These are phyloP conservation scores for Aspidiotus rigidus DNA, from an alignment of 2,888 invertebrate species.

Conservation along the genomic window DNA sequence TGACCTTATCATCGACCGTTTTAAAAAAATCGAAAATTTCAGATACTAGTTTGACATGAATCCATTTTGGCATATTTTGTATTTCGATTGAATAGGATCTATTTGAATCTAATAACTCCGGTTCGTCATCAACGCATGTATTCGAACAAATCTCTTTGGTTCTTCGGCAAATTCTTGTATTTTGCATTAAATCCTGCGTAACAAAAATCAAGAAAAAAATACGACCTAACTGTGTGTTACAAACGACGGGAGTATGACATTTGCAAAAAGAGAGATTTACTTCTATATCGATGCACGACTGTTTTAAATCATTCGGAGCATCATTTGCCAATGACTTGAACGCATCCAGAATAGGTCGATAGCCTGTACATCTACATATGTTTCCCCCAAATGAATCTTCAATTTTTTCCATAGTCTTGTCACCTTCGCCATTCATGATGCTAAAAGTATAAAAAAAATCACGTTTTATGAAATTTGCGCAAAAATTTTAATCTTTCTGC, in stretches of 20 bases:
- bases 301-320: conserved; percentile 42
- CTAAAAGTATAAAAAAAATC: conserved; percentile 42
- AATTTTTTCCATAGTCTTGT: conserved; percentile 42
- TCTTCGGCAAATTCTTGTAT: conserved; percentile 18
- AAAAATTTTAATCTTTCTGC: no score
- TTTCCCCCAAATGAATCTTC: conserved; percentile 48
- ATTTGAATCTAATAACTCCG: background rate
- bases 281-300: conserved; percentile 44
- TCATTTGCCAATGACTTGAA: conserved; percentile 59
- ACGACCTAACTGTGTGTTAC: no score
- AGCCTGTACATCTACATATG: conserved; percentile 88
- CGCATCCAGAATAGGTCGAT: conserved; percentile 85
- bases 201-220: background rate
- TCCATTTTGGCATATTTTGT: conserved; percentile 46
- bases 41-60: conserved; percentile 50
- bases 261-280: conserved; percentile 37
- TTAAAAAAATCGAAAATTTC: conserved; percentile 52
- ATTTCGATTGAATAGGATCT: no score
- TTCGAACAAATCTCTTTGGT: conserved; percentile 23
- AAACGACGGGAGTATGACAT: no score
- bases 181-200: conserved; percentile 19
- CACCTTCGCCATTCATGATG: conserved; percentile 45
- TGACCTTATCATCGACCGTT: conserved; percentile 42
- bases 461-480: no score
- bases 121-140: conserved; percentile 15